Percentiles rank a stretch among this genome's conserved stretches.
Evolutionary conservation across 2,888 invertebrate genomes (phyloP).

Genomic region (Pharmacophagus antenor): DNA sequence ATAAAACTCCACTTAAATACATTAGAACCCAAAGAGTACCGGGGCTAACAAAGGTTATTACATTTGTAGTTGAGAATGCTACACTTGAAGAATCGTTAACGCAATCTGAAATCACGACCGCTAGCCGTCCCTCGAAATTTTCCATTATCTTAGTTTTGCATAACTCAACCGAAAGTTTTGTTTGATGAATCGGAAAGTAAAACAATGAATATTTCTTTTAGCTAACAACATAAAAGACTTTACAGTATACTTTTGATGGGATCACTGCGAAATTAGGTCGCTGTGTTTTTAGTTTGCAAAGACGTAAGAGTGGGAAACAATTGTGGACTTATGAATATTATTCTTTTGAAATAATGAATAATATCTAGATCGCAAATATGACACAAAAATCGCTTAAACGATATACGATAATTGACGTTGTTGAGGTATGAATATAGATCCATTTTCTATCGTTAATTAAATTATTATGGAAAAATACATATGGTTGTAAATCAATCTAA

Average conservation of each 20-base stretch:
- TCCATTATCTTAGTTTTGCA: neutral
- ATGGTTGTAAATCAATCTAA: no score
- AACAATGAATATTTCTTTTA: neutral
- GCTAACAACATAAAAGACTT: conserved; percentile 5
- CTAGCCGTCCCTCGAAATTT: neutral
- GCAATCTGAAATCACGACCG: neutral
- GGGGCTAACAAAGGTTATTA: neutral
- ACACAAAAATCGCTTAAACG: no score
- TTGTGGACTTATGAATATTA: neutral
- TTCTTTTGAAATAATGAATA: neutral
- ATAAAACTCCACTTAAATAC: neutral
- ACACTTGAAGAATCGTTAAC: neutral
- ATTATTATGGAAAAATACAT: no score
- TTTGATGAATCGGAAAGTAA: neutral
- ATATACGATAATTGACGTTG: no score
- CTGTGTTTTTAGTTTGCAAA: neutral
- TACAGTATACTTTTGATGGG: conserved; percentile 3
- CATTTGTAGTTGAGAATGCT: neutral
- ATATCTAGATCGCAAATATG: neutral
- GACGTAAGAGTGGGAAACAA: neutral
- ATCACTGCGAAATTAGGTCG: conserved; percentile 4
- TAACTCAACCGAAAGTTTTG: neutral
- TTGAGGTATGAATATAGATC: no score
- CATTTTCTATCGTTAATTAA: no score
- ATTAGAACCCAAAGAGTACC: neutral